Evolutionary conservation across 2,888 invertebrate species (phyloP), one percentile per base, ranked within the genome.

Genomic region (Eupithecia centaureata): DNA sequence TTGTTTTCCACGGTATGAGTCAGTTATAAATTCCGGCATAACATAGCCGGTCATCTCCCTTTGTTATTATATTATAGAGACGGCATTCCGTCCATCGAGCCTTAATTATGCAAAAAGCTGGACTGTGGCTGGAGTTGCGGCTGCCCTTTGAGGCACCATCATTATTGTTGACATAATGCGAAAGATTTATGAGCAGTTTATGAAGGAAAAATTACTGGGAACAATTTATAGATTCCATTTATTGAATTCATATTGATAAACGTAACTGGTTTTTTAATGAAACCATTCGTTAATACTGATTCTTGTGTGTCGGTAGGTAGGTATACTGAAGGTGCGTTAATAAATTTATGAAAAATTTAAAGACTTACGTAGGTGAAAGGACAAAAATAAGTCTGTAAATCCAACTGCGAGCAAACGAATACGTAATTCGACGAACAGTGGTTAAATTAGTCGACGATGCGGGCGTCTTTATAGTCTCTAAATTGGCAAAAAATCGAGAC

Each of bases 401-500:
- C 28, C 54, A 47, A 65, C 60, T 33, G 28, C 28, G 61, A 73
- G 71, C 68, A 74, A 74, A 73, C 85, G 86, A 89, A 88, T 86
- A 85, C 86, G 88, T 91, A 90, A 91, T 91, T 89, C 86, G 86
- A 85, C 82, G 90, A 92, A 91, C 92, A 91, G 86, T 86, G 90
- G 92, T 90, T 91, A 86, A 92, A 93, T 93, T 93, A 93, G 93
- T 87, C 77, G 86, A 80, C 88, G 88, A 92, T 90, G 91, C 92
- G 91, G 91, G 91, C 92, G 87, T 91, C 91, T 92, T 91, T 90
- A 92, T 90, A 92, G 89, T 88, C 86, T 85, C 88, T 90, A 92
- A 92, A 92, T 91, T 92, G 91, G 91, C 92, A 93, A 93, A 93
- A 93, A 93, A 90, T 88, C 84, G 87, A 86, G 88, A 92, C 92